Percentiles rank a stretch among this genome's conserved stretches.
phyloP scores from a whole-genome alignment of 2,888 invertebrate species.

The Trichacis sp. region DNA sequence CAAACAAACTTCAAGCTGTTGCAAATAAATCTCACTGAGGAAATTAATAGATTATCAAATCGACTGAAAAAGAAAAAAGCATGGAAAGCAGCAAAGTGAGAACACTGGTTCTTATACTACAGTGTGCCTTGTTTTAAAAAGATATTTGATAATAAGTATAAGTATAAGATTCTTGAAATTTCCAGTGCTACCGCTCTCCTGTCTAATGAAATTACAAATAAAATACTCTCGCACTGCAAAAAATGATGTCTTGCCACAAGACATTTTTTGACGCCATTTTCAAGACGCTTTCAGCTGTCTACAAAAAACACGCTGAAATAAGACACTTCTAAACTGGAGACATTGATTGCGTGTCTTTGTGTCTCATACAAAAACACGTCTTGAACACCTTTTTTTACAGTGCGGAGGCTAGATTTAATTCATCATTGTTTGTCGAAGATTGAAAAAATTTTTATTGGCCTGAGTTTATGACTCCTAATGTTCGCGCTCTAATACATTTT shows the following conservation, averaged over 20 bases:
- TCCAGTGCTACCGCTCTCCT: conserved; percentile 8
- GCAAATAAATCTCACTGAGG: conserved; percentile 13
- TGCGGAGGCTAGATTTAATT: conserved; percentile 6
- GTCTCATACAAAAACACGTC: too few relatives aligned
- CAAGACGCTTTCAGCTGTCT: too few relatives aligned
- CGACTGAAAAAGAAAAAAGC: conserved; percentile 1
- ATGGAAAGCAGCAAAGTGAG: conserved; percentile 22
- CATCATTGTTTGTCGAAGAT: conserved; percentile 13
- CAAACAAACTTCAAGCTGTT: conserved; percentile 12
- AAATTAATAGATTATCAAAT: conserved; percentile 14
- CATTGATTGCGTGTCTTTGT: too few relatives aligned
- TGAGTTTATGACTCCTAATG: conserved; percentile 11
- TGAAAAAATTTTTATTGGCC: conserved; percentile 8
- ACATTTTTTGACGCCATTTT: too few relatives aligned
- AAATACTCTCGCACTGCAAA: too few relatives aligned
- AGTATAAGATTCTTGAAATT: conserved; percentile 12
- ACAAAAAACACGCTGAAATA: too few relatives aligned
- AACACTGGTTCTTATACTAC: conserved; percentile 17
- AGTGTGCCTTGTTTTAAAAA: conserved; percentile 14
- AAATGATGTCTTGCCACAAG: too few relatives aligned
- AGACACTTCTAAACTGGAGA: too few relatives aligned
- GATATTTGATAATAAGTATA: conserved; percentile 8
- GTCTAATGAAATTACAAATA: conserved; percentile 3
- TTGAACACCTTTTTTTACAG: too few relatives aligned
- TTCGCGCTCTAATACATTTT: conserved; percentile 10